Evolutionary conservation across 2,797 vertebrate genomes (phyloP).

Genomic region (Cyclopterus lumpus): DNA sequence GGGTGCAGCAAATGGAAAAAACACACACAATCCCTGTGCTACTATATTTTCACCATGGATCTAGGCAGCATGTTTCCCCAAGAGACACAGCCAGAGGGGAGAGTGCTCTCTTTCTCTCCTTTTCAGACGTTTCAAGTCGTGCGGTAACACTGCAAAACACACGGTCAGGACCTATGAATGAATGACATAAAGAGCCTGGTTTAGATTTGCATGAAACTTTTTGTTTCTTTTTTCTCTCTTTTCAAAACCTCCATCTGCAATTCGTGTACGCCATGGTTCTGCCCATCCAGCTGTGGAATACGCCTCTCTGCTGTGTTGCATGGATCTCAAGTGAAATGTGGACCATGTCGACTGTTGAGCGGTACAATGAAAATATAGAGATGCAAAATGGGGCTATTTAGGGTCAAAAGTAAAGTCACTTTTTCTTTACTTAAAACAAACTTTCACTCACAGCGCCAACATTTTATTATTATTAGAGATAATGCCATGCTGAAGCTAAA

Average conservation of each 20-base stretch:
- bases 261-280: neutral
- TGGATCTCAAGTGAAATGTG: neutral
- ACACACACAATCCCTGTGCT: conserved; percentile 61
- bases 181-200: conserved; percentile 39
- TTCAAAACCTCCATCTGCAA: neutral
- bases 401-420: neutral
- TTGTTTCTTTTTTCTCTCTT: neutral
- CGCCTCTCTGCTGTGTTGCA: neutral
- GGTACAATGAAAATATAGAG: neutral
- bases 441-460: neutral
- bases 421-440: neutral
- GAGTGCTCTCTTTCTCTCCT: conserved; percentile 27
- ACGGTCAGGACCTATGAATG: conserved; percentile 44
- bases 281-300: neutral
- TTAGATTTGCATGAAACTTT: conserved; percentile 31
- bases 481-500: neutral
- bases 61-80: conserved; percentile 61
- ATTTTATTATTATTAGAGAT: neutral
- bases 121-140: conserved; percentile 52
- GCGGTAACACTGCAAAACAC: conserved; percentile 52
- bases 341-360: neutral
- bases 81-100: conserved; percentile 64
- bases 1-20: conserved; percentile 49
- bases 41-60: conserved; percentile 65
- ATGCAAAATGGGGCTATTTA: neutral